phyloP scores from a whole-genome alignment of 2,113 vertebrate genomes.

The Gallinago jamesoni region DNA sequence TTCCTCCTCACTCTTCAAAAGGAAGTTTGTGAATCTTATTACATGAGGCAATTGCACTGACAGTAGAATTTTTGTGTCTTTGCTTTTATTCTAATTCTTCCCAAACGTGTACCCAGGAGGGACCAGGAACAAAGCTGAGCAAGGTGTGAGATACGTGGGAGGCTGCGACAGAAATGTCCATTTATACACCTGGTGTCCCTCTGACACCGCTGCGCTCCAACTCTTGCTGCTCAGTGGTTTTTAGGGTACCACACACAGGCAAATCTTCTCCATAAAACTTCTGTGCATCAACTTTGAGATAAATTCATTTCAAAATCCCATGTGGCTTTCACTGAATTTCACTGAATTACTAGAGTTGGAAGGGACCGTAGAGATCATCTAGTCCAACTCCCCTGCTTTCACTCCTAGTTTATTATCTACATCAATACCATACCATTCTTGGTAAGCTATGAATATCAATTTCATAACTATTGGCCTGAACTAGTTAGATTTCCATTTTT shows the following conservation, averaged over 20 bases:
- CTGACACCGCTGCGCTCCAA: background rate
- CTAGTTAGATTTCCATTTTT: background rate
- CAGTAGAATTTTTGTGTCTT: background rate
- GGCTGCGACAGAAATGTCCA: background rate
- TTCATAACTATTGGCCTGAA: background rate
- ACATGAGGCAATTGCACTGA: background rate
- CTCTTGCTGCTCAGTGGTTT: background rate
- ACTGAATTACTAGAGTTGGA: too few relatives aligned
- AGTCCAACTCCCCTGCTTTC: background rate
- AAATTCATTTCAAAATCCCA: background rate
- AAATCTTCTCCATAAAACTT: background rate
- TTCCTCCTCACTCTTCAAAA: background rate
- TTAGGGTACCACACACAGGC: background rate
- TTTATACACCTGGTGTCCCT: background rate
- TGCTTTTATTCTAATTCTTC: background rate
- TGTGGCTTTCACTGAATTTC: background rate
- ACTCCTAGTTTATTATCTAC: background rate
- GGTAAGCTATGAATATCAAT: background rate
- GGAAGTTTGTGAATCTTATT: background rate
- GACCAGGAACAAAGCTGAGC: background rate
- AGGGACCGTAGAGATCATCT: too few relatives aligned
- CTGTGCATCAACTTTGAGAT: background rate
- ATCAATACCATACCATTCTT: background rate
- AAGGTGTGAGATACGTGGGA: background rate
- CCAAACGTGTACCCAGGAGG: background rate